These are phyloP conservation scores for Lagria hirta DNA, from an alignment of 2,888 invertebrate genomes.

Conservation along the genomic window DNA sequence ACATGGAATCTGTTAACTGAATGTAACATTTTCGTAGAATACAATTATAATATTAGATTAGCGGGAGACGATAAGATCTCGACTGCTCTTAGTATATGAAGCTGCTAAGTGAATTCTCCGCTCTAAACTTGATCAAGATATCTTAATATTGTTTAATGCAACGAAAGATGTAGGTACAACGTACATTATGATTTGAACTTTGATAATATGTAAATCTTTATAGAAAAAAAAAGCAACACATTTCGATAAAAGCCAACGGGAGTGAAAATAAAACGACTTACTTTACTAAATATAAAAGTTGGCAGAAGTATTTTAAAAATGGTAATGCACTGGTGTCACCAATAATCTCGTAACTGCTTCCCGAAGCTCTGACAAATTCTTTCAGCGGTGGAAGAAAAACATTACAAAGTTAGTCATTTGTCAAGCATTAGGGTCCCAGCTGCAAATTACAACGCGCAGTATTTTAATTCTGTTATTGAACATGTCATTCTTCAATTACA, in stretches of 20 bases:
- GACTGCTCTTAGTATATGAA: slow-evolving; percentile 37
- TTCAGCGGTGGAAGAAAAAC: slow-evolving; percentile 44
- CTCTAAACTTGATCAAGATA: slow-evolving; percentile 48
- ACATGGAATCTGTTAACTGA: slow-evolving; percentile 55
- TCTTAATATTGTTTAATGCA: slow-evolving; percentile 49
- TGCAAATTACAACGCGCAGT: slow-evolving; percentile 42
- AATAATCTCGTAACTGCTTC: slow-evolving; percentile 28
- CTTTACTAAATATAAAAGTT: no score
- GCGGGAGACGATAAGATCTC: slow-evolving; percentile 49
- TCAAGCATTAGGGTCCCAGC: slow-evolving; percentile 48
- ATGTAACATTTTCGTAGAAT: slow-evolving; percentile 55
- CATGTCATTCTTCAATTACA: no score
- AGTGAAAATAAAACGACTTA: slow-evolving; percentile 15
- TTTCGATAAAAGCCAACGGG: slow-evolving; percentile 16
- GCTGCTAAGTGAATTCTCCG: slow-evolving; percentile 50
- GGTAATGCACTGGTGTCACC: slow-evolving; percentile 25
- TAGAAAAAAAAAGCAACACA: slow-evolving; percentile 29
- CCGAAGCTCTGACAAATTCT: slow-evolving; percentile 45
- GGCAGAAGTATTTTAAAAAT: no score
- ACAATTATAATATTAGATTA: slow-evolving; percentile 59
- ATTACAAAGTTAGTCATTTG: slow-evolving; percentile 55
- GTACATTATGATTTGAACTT: slow-evolving; percentile 40
- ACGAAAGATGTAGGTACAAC: slow-evolving; percentile 34
- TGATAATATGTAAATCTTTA: slow-evolving; percentile 38
- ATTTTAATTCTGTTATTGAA: slow-evolving; percentile 56